Percentiles rank a stretch among this genome's conserved stretches.
These are phyloP conservation scores for Exocentrus adspersus DNA, from an alignment of 2,888 invertebrate genomes.

Conservation along the genomic window DNA sequence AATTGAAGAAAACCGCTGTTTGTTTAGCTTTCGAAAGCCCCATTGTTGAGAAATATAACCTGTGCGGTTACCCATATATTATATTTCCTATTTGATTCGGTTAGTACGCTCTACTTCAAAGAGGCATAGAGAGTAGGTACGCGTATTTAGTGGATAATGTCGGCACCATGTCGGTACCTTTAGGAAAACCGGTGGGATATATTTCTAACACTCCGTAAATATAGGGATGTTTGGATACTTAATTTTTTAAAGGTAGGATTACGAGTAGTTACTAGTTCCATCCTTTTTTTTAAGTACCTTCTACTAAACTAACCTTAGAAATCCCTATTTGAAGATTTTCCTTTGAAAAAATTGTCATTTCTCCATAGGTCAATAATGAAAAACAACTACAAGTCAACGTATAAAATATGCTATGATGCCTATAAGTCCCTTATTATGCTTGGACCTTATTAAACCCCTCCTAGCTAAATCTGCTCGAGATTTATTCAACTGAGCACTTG, in stretches of 20 bases:
- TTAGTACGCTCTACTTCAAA: slow-evolving; percentile 32
- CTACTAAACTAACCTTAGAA: too few species aligned
- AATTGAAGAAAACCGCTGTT: slow-evolving; percentile 36
- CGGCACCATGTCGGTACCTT: slow-evolving; percentile 10
- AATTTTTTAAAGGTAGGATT: not conserved
- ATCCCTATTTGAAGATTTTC: too few species aligned
- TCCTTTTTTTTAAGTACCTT: too few species aligned
- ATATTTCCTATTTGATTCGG: slow-evolving; percentile 39
- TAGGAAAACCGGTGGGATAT: not conserved
- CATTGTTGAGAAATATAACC: slow-evolving; percentile 39
- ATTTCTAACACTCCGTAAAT: slow-evolving; percentile 6
- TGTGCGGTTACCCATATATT: slow-evolving; percentile 20
- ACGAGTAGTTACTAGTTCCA: too few species aligned
- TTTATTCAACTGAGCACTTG: too few species aligned
- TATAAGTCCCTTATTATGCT: too few species aligned
- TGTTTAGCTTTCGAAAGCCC: slow-evolving; percentile 33
- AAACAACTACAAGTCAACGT: too few species aligned
- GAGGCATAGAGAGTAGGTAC: slow-evolving; percentile 31
- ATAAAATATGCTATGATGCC: too few species aligned
- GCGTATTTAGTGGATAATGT: slow-evolving; percentile 28
- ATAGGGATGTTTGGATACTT: not conserved
- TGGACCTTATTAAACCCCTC: too few species aligned
- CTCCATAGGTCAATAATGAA: too few species aligned
- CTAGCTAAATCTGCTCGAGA: too few species aligned
- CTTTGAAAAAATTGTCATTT: too few species aligned